Conservation (phyloP, 64 coral and sea anemone genomes). For the Actinia tenebrosa region DNA sequence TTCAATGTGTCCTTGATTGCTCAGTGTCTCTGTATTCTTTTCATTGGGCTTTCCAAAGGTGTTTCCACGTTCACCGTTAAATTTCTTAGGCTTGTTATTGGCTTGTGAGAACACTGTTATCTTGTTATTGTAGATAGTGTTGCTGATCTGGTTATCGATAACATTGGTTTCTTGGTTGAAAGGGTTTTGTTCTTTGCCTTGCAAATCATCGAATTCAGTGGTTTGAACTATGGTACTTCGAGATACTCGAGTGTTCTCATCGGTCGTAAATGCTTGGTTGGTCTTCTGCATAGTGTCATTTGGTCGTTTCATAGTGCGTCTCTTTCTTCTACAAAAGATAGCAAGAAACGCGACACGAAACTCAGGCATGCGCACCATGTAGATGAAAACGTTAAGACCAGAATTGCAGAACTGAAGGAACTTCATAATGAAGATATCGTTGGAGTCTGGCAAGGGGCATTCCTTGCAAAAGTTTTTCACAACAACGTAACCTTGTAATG, state of each 20-base stretch:
- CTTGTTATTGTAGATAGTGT: background rate
- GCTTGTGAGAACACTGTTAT: background rate
- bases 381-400: background rate
- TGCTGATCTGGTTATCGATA: background rate
- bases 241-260: background rate
- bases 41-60: no score
- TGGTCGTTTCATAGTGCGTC: background rate
- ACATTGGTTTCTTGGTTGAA: background rate
- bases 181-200: background rate
- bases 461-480: background rate
- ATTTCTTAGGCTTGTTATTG: no score
- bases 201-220: background rate
- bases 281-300: background rate
- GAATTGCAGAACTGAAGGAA: slow-evolving; percentile 14
- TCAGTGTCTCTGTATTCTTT: no score
- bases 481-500: background rate
- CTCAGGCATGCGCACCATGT: slow-evolving; percentile 1
- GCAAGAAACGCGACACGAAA: slow-evolving; percentile 3
- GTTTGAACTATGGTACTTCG: background rate
- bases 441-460: slow-evolving; percentile 3
- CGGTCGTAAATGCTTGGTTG: background rate
- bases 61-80: no score
- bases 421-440: slow-evolving; percentile 1
- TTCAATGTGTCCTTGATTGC: no score
- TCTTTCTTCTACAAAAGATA: background rate